Evolutionary conservation across 2,797 vertebrate species (phyloP), one percentile per base, ranked within the genome.

Genomic region (Nannoperca australis): DNA sequence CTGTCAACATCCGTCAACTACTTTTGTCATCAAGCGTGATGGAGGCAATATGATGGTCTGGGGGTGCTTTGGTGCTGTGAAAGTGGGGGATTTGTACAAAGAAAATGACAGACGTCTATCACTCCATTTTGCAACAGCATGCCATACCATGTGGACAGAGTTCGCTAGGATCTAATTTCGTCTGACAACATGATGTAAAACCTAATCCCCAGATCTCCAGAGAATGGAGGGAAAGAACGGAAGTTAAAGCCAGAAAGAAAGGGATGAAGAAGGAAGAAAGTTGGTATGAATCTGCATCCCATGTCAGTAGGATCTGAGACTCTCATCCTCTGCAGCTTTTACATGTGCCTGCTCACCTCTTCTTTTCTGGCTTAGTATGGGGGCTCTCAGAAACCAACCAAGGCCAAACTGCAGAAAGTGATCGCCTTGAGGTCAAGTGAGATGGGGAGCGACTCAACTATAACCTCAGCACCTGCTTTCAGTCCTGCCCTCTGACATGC

Each of bases 1-100:
- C 62, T 74, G 64, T 59, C 34, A 27, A 27, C 24, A 27, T 27
- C 24, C 24, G 24, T 27, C 24, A 27, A 27, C 24, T 27, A 27
- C 24, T 27, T 27, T 27, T 27, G 24, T 27, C 24, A 27, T 27
- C 24, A 45, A 53, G 30, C 15, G 27, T 44, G 47, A 7, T 0
- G 11, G 49, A 68, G 14, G 49, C 50, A 62, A 56, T 32, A 34
- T 17, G 10, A 62, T 68, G 45, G 70, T 69, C 40, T 79, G 22
- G 13, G 32, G 74, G 32, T 61, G 55, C 47, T 73, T 62, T 56
- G 47, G 47, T 66, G 68, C 27, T 40, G 49, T 22, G 47, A 27
- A 17, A 47, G 32, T 79, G 22, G 13, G 22, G 74, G 32, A 59
- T 54, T 66, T 70, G 34, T 10, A 17, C 38, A 45, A 27, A 59